Evolutionary conservation across 2,797 vertebrate genomes (phyloP).

Genomic region (Tympanoctomys barrerae): DNA sequence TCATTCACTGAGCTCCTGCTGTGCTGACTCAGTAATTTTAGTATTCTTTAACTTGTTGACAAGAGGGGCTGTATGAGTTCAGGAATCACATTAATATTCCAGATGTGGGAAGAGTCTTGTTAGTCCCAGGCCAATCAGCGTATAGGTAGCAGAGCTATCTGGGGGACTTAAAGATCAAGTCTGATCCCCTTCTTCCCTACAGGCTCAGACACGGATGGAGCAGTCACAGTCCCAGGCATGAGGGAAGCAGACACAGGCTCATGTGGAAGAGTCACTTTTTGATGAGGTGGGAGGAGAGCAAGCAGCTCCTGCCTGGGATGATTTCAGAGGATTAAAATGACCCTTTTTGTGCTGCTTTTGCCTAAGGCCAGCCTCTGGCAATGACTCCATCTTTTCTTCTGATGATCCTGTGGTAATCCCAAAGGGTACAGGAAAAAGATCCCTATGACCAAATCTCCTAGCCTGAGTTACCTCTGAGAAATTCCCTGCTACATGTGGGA

Average conservation of each 20-base stretch:
- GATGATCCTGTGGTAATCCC: neutral
- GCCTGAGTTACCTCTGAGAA: neutral
- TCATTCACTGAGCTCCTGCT: neutral
- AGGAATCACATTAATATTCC: neutral
- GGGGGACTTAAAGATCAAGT: neutral
- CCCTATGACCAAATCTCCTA: neutral
- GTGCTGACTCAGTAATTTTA: neutral
- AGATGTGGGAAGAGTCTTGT: neutral
- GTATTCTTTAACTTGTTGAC: neutral
- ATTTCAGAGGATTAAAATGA: neutral
- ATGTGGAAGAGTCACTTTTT: neutral
- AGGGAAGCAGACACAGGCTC: too few relatives aligned
- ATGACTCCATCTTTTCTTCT: neutral
- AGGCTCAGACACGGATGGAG: neutral
- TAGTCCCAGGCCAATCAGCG: neutral
- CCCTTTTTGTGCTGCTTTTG: neutral
- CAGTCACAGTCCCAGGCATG: neutral
- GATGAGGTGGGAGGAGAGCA: neutral
- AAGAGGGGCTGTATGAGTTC: too few relatives aligned
- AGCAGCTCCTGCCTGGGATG: neutral
- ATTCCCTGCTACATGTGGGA: neutral
- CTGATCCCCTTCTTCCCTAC: neutral
- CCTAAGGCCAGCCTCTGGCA: neutral
- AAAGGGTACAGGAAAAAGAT: neutral
- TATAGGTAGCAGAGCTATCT: neutral